Conservation (phyloP, 2,113 vertebrate genomes). For the Marmota monax region DNA sequence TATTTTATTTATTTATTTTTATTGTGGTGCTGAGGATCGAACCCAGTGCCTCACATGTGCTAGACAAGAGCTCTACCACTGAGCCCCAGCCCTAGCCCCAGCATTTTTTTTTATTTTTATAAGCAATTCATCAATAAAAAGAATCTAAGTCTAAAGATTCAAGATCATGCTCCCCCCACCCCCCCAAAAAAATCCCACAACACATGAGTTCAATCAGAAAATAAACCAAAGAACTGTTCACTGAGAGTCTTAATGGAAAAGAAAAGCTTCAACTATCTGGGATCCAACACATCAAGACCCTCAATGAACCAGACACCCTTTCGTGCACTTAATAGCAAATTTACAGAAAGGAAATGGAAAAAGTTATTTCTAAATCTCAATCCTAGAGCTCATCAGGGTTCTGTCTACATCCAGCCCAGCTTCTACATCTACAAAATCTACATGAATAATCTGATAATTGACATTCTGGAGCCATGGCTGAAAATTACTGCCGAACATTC, state of each 20-base stretch:
- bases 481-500: not conserved
- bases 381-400: not conserved
- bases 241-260: not conserved
- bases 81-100: too few species aligned
- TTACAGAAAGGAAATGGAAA: not conserved
- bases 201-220: constrained; percentile 16
- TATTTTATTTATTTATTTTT: too few species aligned
- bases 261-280: not conserved
- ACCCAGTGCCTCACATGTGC: too few species aligned
- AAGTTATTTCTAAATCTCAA: not conserved
- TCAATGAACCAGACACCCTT: not conserved
- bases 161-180: not conserved
- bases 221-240: not conserved
- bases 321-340: not conserved
- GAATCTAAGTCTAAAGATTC: not conserved
- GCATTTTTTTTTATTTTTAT: not conserved
- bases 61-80: too few species aligned
- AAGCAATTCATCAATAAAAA: not conserved
- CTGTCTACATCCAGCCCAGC: not conserved
- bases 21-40: too few species aligned
- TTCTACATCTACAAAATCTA: not conserved
- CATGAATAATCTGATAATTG: not conserved
- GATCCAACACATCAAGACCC: not conserved
- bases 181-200: not conserved
- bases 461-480: not conserved